Base-by-base conservation (phyloP, 2,888 invertebrate species). In the Noctua janthina region DNA sequence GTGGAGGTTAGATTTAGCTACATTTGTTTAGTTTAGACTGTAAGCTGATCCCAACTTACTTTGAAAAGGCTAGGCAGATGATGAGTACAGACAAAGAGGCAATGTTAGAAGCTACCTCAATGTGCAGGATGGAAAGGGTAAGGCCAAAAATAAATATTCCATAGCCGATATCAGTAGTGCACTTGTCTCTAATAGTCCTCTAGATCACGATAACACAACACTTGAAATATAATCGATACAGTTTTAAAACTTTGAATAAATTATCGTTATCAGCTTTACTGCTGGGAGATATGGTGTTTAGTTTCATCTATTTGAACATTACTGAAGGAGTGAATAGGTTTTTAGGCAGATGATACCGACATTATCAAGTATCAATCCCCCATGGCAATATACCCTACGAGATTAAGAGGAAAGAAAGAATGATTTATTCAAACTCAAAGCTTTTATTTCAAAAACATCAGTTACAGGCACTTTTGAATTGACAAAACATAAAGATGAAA, bases 161-260 rank as follows among this genome's bases (percentile, higher is more conserved):
- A n/a, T 43, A 46, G 20, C 35, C 29, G 51, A 59, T 81, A 74
- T 29, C 56, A 71, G 43, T 69, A 70, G 0, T n/a, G n/a, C 51
- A 67, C 23, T 81, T 71, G 39, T 74, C n/a, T 23, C 35, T 70
- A 74, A 81, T 54, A 20, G n/a, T 62, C 54, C 74, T 72, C 70
- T 7, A 29, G 1, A 72, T 81, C 62, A 20, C 23, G 82, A 75
- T 75, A 86, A 23, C 15, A 74, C n/a, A 23, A 51, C 49, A 62
- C 71, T 82, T 82, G 71, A 62, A 86, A 83, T 17, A 68, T 86
- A 72, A 83, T 81, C 82, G 82, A 20, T 8, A 49, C 39, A 49
- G 62, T 68, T 71, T 82, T 83, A n/a, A n/a, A n/a, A n/a, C n/a
- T n/a, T 81, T 80, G 59, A 85, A 81, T 66, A 54, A 29, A 84